Conservation (phyloP, 2,888 invertebrate species). For the Caenorhabditis sp. region DNA sequence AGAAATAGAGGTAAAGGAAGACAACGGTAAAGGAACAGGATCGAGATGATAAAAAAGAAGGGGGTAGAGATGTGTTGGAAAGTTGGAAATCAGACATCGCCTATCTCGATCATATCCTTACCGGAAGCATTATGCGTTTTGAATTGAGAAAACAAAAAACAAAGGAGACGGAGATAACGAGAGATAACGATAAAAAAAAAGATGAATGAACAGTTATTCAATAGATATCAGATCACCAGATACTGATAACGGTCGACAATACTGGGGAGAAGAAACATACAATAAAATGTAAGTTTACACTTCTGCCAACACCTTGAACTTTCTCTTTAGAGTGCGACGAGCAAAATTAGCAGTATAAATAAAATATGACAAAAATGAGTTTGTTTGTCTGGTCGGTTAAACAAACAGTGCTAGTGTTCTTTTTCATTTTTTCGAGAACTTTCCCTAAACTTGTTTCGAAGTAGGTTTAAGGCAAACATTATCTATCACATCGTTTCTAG, state of each 20-base stretch:
- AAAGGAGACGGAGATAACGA: background rate
- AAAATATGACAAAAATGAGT: constrained; percentile 24
- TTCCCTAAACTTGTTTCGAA: constrained; percentile 48
- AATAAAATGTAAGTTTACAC: too few species aligned
- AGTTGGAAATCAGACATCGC: background rate
- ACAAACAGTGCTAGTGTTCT: constrained; percentile 54
- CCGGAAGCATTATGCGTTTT: background rate
- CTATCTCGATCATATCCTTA: too few species aligned
- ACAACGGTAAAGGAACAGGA: too few species aligned
- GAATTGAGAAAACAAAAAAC: background rate
- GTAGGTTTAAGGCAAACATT: constrained; percentile 32
- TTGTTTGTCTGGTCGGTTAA: constrained; percentile 38
- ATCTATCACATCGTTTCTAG: constrained; percentile 9
- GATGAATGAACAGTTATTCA: background rate
- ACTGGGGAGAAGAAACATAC: too few species aligned
- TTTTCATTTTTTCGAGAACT: constrained; percentile 25
- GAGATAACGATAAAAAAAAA: background rate
- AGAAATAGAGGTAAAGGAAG: background rate
- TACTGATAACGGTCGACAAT: background rate
- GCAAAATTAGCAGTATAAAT: constrained; percentile 22
- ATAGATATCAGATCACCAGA: constrained; percentile 1
- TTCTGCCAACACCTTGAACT: constrained; percentile 28
- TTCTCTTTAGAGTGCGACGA: constrained; percentile 28
- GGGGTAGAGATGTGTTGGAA: too few species aligned
- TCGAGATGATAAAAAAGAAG: too few species aligned